A percentile compares a stretch with the other conserved stretches of the same genome.
Conservation (phyloP, 2,888 invertebrate species). For the Melanotus villosus region DNA sequence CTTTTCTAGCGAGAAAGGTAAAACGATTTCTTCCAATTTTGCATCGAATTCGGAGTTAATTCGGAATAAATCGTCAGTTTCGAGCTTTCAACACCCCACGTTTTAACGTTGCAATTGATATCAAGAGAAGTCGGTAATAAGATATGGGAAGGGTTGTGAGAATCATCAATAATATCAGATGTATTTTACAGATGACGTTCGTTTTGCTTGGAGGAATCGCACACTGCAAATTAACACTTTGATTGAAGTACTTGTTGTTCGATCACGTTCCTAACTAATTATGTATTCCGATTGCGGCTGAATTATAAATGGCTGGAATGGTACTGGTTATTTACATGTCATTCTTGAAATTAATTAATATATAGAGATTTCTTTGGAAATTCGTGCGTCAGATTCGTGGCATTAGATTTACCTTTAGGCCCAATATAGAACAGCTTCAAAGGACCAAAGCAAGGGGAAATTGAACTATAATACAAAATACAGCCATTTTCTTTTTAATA, state of each 20-base stretch:
- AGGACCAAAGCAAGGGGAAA: too few species aligned
- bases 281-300: slow-evolving; percentile 32
- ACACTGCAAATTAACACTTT: slow-evolving; percentile 47
- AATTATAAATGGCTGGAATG: slow-evolving; percentile 30
- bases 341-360: slow-evolving; percentile 36
- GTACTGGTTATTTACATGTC: slow-evolving; percentile 32
- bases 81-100: neutral
- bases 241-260: slow-evolving; percentile 37
- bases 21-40: slow-evolving; percentile 4
- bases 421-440: too few species aligned
- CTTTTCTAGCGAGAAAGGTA: neutral
- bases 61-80: slow-evolving; percentile 11
- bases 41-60: neutral
- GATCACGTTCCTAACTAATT: slow-evolving; percentile 32
- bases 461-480: too few species aligned
- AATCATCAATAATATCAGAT: slow-evolving; percentile 44
- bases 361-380: too few species aligned
- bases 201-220: slow-evolving; percentile 40
- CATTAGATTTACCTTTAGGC: too few species aligned
- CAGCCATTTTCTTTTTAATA: too few species aligned
- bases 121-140: slow-evolving; percentile 22
- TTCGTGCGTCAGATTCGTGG: too few species aligned
- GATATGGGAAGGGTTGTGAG: slow-evolving; percentile 33
- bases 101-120: neutral
- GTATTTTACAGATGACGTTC: slow-evolving; percentile 47